A percentile compares a stretch with the other conserved stretches of the same genome.
These are phyloP conservation scores for Lasioglossum albipes DNA, from an alignment of 1,140 invertebrate genomes.

Conservation along the genomic window DNA sequence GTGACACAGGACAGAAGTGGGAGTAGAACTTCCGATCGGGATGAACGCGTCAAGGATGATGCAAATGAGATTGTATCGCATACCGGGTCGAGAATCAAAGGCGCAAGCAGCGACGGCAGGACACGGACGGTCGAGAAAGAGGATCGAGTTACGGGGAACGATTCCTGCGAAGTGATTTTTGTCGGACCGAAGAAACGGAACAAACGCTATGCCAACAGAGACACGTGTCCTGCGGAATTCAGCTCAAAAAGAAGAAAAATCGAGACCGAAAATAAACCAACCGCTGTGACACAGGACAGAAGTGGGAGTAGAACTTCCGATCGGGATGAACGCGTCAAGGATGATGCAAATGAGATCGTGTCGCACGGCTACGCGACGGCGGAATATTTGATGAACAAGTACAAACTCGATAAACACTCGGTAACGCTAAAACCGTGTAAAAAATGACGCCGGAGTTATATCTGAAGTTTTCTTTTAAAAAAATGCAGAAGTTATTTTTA, in stretches of 20 bases:
- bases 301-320: not conserved
- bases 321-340: not conserved
- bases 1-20: not conserved
- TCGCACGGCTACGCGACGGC: too few species aligned
- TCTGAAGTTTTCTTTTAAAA: not conserved
- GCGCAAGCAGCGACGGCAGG: too few species aligned
- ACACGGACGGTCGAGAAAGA: too few species aligned
- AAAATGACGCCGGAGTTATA: not conserved
- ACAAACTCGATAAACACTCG: not conserved
- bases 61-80: not conserved
- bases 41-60: not conserved
- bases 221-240: not conserved
- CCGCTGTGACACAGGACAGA: not conserved
- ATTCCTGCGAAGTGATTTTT: not conserved
- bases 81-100: not conserved
- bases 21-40: not conserved
- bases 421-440: not conserved
- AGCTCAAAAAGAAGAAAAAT: not conserved
- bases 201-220: not conserved
- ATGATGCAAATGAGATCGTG: not conserved
- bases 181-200: not conserved
- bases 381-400: slow-evolving; percentile 22
- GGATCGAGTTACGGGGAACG: not conserved
- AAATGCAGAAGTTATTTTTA: too few species aligned
- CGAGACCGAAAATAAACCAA: not conserved